Evolutionary conservation across 2,113 vertebrate genomes (phyloP), one percentile per base, ranked within the genome.

Genomic region (Rhipidura dahli): DNA sequence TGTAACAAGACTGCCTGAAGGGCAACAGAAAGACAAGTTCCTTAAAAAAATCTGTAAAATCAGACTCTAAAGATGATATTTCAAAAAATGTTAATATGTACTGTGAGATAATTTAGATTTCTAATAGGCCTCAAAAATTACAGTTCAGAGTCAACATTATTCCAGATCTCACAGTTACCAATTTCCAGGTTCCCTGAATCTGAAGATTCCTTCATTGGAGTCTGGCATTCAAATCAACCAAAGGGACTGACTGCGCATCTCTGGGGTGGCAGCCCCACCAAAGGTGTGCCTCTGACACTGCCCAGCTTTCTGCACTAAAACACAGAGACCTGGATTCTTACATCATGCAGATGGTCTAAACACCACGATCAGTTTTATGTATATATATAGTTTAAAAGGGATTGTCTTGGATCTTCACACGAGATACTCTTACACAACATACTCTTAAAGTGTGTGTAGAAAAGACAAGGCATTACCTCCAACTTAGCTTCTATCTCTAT

Each of bases 401-500:
- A 54, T 3, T 40, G 13, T 22, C 49, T 68, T 30, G 17, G 10
- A 51, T 81, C n/a, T 73, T 84, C 64, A 70, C 44, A 44, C 31
- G 23, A 61, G 37, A 77, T 45, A n/a, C n/a, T n/a, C n/a, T n/a
- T n/a, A n/a, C n/a, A n/a, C n/a, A n/a, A n/a, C n/a, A 65, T 80
- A 75, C 1, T 44, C 82, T 80, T 47, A 91, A 51, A 53, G 17
- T 78, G 70, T 39, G 44, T 30, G 45, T 66, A 90, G 54, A 54
- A 95, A 95, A 94, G 44, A 85, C 37, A 85, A 80, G 31, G 72
- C 15, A 69, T 93, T 95, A 97, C 97, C 97, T 97, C 89, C 77
- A 89, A 56, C 13, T 93, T 51, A 78, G 86, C 82, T 93, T 96
- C 84, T 83, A 66, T 87, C 87, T 93, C 81, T 92, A 83, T 71